Conservation (phyloP, 1,140 invertebrate genomes). For the Cardiocondyla obscurior region DNA sequence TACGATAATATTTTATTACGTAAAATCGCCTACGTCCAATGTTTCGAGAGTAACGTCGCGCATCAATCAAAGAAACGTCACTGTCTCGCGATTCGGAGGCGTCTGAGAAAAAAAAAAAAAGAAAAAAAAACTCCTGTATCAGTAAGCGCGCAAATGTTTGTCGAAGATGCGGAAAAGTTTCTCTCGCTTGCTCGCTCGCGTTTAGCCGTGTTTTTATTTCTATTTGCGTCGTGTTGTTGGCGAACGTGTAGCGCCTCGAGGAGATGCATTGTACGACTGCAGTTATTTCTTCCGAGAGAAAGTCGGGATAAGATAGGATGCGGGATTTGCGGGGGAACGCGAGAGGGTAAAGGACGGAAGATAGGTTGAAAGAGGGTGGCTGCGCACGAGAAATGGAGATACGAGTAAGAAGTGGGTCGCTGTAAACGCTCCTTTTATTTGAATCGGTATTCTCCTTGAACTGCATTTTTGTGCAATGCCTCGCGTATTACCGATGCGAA, state of each 20-base stretch:
- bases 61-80: constrained; percentile 10
- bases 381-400: constrained; percentile 45
- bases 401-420: constrained; percentile 44
- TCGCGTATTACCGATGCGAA: constrained; percentile 4
- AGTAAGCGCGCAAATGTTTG: constrained; percentile 44
- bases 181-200: neutral
- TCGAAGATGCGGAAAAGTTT: neutral
- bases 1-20: neutral
- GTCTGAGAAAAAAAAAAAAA: no score
- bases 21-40: neutral
- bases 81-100: constrained; percentile 5
- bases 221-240: constrained; percentile 67
- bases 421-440: constrained; percentile 49
- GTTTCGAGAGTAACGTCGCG: neutral
- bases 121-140: constrained; percentile 42
- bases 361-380: neutral
- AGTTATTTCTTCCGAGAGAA: constrained; percentile 51
- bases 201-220: constrained; percentile 64
- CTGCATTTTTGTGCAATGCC: constrained; percentile 30
- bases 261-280: constrained; percentile 62
- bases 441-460: constrained; percentile 41
- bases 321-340: constrained; percentile 28
- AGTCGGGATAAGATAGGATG: constrained; percentile 53
- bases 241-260: constrained; percentile 62
- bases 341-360: neutral